These are phyloP conservation scores for Diplolepis rosae DNA, from an alignment of 2,888 invertebrate genomes.

Conservation along the genomic window DNA sequence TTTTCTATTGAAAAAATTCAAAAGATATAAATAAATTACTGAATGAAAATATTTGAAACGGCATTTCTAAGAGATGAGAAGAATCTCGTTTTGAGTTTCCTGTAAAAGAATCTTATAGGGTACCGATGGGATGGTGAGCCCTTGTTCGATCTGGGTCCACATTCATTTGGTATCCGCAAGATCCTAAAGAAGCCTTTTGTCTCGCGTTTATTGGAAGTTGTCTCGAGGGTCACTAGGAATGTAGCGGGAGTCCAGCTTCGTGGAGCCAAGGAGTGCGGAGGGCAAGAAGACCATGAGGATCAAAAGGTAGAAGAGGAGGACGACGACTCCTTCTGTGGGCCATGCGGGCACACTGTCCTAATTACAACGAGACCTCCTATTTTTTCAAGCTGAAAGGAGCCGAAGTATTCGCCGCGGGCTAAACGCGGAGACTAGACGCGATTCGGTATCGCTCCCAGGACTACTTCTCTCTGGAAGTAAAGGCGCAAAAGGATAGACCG, in stretches of 20 bases:
- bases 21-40: too few relatives aligned
- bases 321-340: slow-evolving; percentile 55
- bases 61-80: too few relatives aligned
- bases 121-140: neutral
- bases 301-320: slow-evolving; percentile 48
- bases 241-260: slow-evolving; percentile 65
- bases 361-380: slow-evolving; percentile 71
- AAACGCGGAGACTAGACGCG: slow-evolving; percentile 51
- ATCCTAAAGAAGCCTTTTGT: slow-evolving; percentile 59
- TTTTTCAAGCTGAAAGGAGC: slow-evolving; percentile 66
- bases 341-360: slow-evolving; percentile 74
- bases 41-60: too few relatives aligned
- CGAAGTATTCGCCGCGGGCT: slow-evolving; percentile 67
- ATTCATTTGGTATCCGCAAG: slow-evolving; percentile 43
- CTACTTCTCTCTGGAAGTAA: slow-evolving; percentile 48
- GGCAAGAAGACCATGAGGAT: slow-evolving; percentile 49
- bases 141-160: slow-evolving; percentile 45
- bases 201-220: slow-evolving; percentile 66
- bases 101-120: slow-evolving; percentile 6
- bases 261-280: slow-evolving; percentile 55
- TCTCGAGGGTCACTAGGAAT: slow-evolving; percentile 68
- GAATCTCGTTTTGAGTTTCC: neutral
- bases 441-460: slow-evolving; percentile 55
- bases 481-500: slow-evolving; percentile 51
- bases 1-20: too few relatives aligned